Evolutionary conservation across 2,113 vertebrate genomes (phyloP), one percentile per base, ranked within the genome.

Genomic region (Lepidiolamprologus cunningtoni): DNA sequence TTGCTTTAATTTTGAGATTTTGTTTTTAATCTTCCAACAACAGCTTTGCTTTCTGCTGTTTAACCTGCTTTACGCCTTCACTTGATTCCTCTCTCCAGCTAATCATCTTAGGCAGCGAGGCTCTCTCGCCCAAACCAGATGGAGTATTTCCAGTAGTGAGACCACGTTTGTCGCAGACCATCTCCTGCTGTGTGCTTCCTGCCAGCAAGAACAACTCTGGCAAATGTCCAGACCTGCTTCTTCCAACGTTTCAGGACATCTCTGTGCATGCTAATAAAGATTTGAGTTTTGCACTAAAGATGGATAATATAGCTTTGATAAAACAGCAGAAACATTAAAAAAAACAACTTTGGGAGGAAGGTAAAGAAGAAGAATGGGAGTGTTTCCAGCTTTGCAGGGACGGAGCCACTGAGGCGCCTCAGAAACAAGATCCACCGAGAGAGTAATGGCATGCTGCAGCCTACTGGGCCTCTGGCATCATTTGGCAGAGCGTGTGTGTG

Each of bases 351-450:
- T 37, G 68, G 37, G 53, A 47, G 40, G 17, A 2, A 73, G 19
- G 10, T 5, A n/a, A 14, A 3, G 55, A 21, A 23, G 58, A 63
- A n/a, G 80, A 80, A 19, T 7, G 68, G 86, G 87, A 71, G 58
- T 1, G 45, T 79, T 82, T 91, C 82, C 83, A 88, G 14, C 9
- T 6, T 52, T 42, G 17, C 53, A 82, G 80, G 40, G 73, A 86
- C 68, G 10, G 87, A 89, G 88, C 73, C 88, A 78, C 80, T 52
- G 83, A 81, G 87, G 82, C 84, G 82, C 91, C 82, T 52, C 63
- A 78, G 91, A 87, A 89, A 90, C 84, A 81, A 82, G 82, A 88
- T 92, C 86, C 84, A 80, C 73, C 17, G 55, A 83, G 89, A 54
- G 88, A 55, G 53, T 54, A 31, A 83, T 52, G 83, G 81, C 61